phyloP scores from a whole-genome alignment of 2,888 invertebrate genomes.

The Sepioteuthis lessoniana region DNA sequence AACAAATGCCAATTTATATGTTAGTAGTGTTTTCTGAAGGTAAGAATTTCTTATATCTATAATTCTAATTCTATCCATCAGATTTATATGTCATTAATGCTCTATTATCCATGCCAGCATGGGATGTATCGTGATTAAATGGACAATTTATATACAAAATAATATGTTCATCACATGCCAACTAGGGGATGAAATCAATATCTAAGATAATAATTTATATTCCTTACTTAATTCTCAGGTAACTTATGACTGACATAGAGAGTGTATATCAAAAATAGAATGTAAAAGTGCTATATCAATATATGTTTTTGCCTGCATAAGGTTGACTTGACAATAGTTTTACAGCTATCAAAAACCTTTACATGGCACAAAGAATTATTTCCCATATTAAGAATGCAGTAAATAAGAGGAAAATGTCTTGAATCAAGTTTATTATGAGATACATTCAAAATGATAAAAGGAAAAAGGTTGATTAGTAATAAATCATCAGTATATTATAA shows the following conservation, averaged over 20 bases:
- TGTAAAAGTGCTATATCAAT: background rate
- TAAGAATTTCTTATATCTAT: no score
- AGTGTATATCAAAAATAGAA: background rate
- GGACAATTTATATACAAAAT: background rate
- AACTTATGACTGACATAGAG: background rate
- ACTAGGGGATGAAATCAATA: background rate
- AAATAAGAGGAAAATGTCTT: no score
- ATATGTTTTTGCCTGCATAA: background rate
- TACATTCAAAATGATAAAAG: no score
- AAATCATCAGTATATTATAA: no score
- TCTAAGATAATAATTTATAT: background rate
- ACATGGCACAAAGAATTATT: no score
- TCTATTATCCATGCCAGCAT: background rate
- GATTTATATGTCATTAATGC: no score
- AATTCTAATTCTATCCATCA: no score
- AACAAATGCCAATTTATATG: no score
- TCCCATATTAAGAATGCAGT: no score
- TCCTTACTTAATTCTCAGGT: background rate
- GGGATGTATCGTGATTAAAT: background rate
- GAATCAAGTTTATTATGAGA: no score
- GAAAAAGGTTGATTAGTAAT: no score
- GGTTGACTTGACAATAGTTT: background rate
- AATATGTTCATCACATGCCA: background rate
- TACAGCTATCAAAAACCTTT: background rate
- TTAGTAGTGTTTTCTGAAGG: no score